Conservation (phyloP, 2,113 vertebrate genomes). For the Callionymus lyra region DNA sequence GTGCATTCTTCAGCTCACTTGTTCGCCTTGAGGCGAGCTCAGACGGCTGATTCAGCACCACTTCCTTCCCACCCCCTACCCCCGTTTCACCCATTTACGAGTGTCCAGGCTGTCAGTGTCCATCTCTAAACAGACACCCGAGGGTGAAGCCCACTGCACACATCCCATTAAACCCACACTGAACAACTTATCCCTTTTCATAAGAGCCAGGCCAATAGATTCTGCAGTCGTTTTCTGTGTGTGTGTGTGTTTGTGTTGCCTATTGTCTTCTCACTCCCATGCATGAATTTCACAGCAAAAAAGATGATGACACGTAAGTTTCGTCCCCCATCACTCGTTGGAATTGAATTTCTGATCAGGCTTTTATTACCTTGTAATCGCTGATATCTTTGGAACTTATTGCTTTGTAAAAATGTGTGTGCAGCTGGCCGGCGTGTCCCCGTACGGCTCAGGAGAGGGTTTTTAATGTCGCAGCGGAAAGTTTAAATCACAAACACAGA, state of each 20-base stretch:
- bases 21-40: slow-evolving; percentile 24
- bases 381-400: slow-evolving; percentile 44
- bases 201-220: slow-evolving; percentile 16
- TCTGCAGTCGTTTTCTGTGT: slow-evolving; percentile 1
- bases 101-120: slow-evolving; percentile 25
- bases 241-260: slow-evolving; percentile 2
- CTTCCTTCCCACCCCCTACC: slow-evolving; percentile 18
- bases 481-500: no score
- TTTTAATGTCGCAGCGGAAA: slow-evolving; percentile 18
- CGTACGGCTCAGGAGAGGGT: slow-evolving; percentile 25
- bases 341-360: slow-evolving; percentile 38
- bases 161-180: slow-evolving; percentile 40
- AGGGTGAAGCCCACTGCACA: slow-evolving; percentile 33
- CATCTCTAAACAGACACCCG: slow-evolving; percentile 46
- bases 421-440: slow-evolving; percentile 31
- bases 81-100: slow-evolving; percentile 31
- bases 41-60: slow-evolving; percentile 47
- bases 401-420: slow-evolving; percentile 15
- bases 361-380: slow-evolving; percentile 48
- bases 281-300: slow-evolving; percentile 28
- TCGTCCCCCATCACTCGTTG: slow-evolving; percentile 9
- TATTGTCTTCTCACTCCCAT: slow-evolving; percentile 3
- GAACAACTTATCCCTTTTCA: slow-evolving; percentile 27
- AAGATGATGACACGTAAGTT: slow-evolving; percentile 43
- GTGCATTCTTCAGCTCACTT: slow-evolving; percentile 16